These are phyloP conservation scores for Odobenus rosmarus DNA, from an alignment of 2,113 vertebrate genomes.

Conservation along the genomic window DNA sequence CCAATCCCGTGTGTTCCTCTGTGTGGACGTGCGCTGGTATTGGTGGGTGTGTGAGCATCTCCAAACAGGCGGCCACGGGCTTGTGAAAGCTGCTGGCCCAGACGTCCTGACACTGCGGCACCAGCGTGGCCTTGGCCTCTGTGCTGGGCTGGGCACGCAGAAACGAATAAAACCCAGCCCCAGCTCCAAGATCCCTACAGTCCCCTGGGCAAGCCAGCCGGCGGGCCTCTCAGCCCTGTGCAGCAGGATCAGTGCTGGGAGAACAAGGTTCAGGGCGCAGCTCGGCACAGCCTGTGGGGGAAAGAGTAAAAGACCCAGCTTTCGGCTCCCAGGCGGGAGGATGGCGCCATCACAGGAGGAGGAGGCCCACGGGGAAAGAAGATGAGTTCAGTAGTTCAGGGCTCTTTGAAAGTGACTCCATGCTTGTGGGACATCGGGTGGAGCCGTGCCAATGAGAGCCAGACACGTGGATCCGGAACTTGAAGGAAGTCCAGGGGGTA, in stretches of 20 bases:
- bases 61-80: too few relatives aligned
- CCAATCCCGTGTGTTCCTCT: background rate
- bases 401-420: too few relatives aligned
- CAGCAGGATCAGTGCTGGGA: background rate
- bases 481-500: background rate
- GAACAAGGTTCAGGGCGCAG: background rate
- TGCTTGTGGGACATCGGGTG: background rate
- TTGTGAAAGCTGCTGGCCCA: background rate
- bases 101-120: background rate
- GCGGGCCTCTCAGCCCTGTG: background rate
- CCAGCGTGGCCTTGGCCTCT: background rate
- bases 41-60: background rate
- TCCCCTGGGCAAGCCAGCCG: background rate
- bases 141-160: background rate
- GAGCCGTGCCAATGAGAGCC: background rate
- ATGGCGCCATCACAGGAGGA: too few relatives aligned
- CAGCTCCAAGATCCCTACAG: background rate
- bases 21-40: rapidly evolving
- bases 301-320: background rate
- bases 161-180: background rate
- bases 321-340: background rate
- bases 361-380: background rate
- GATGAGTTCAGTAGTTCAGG: too few relatives aligned
- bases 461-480: background rate
- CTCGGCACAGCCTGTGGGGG: background rate